Percentiles rank a stretch among this genome's conserved stretches.
Evolutionary conservation across 2,113 vertebrate genomes (phyloP).

Genomic region (Gallinago undulata): DNA sequence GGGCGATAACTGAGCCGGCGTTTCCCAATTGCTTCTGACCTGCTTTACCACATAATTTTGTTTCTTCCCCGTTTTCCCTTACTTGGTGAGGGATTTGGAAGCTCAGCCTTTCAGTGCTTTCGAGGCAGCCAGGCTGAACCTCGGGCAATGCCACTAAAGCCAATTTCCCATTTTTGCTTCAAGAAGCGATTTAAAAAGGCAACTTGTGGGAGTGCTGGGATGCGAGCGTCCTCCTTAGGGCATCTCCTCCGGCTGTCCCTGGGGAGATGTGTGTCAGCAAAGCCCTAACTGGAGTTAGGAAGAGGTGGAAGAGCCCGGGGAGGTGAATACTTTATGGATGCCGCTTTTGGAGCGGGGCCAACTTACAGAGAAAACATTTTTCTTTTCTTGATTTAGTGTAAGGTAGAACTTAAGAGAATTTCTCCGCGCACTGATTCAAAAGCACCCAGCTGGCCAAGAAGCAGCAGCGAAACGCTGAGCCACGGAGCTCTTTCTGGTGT

Average conservation of each 20-base stretch:
- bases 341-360: neutral
- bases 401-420: neutral
- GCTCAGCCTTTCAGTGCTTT: neutral
- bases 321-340: neutral
- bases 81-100: neutral
- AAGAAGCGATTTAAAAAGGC: neutral
- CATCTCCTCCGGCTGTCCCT: neutral
- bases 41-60: neutral
- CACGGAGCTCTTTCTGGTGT: neutral
- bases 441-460: neutral
- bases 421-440: neutral
- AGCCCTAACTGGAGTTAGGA: neutral
- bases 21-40: neutral
- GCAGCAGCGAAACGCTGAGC: neutral
- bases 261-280: neutral
- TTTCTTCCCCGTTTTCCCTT: neutral
- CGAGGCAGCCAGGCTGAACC: neutral
- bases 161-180: neutral
- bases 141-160: neutral
- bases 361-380: neutral
- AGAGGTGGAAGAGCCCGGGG: neutral
- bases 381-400: neutral
- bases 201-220: neutral
- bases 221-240: neutral
- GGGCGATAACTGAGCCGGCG: accelerated